These are phyloP conservation scores for Oedothorax gibbosus DNA, from an alignment of 1,140 invertebrate species.

Conservation along the genomic window DNA sequence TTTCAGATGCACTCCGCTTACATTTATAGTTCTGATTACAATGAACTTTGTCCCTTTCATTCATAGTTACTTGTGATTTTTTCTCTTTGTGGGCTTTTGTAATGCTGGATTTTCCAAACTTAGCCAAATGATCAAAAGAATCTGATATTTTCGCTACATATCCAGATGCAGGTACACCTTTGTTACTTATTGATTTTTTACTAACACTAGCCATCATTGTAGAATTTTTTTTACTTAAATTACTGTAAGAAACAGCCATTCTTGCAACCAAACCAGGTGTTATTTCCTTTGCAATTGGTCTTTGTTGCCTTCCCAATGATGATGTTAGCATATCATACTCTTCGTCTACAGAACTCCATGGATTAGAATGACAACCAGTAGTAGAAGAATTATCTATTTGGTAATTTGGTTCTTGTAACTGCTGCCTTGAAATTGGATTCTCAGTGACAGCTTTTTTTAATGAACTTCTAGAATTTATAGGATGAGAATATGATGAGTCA, in stretches of 20 bases:
- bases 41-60: neutral
- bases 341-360: conserved; percentile 32
- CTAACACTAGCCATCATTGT: neutral
- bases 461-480: neutral
- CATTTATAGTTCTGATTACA: conserved; percentile 9
- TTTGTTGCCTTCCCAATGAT: conserved; percentile 57
- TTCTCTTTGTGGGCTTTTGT: neutral
- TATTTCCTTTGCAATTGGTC: conserved; percentile 54
- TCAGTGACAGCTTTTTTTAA: neutral
- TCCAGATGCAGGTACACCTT: conserved; percentile 41
- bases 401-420: neutral
- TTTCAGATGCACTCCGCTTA: conserved; percentile 54
- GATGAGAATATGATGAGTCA: conserved; percentile 9
- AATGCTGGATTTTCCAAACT: neutral
- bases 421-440: too few relatives aligned
- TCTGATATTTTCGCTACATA: conserved; percentile 59
- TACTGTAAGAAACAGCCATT: conserved; percentile 60
- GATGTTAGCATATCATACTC: conserved; percentile 44
- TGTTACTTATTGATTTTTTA: neutral
- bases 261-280: conserved; percentile 56
- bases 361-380: conserved; percentile 10
- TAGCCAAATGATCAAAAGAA: conserved; percentile 56
- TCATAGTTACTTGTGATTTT: neutral
- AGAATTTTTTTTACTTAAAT: conserved; percentile 47
- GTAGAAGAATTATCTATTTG: conserved; percentile 11